Evolutionary conservation across 1,140 invertebrate species (phyloP).

Genomic region (Riptortus pedestris): DNA sequence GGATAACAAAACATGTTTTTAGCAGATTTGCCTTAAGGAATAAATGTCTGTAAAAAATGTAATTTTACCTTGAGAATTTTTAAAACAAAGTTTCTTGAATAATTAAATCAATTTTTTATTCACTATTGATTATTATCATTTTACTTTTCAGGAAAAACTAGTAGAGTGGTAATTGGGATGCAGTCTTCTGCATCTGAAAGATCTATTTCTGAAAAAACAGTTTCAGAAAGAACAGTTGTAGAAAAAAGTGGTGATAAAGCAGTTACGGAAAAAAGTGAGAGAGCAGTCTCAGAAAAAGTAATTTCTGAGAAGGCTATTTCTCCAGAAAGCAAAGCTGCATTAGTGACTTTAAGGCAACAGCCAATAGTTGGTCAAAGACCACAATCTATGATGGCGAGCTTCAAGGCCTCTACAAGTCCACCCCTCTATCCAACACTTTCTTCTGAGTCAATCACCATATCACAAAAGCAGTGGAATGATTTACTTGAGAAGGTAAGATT

Average conservation of each 20-base stretch:
- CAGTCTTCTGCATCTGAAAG: background rate
- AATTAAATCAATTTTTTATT: too few species aligned
- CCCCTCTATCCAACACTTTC: too few species aligned
- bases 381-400: slow-evolving; percentile 1
- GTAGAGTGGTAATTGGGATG: background rate
- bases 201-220: background rate
- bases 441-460: slow-evolving; percentile 22
- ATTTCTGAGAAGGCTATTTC: too few species aligned
- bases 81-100: too few species aligned
- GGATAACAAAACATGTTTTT: too few species aligned
- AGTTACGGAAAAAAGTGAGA: background rate
- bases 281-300: background rate
- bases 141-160: too few species aligned
- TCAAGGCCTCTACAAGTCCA: background rate
- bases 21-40: too few species aligned
- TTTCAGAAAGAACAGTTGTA: background rate
- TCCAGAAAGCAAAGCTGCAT: background rate
- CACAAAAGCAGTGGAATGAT: slow-evolving; percentile 27
- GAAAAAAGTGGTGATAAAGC: background rate
- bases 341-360: background rate
- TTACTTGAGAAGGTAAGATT: slow-evolving; percentile 30
- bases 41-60: too few species aligned
- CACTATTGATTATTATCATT: too few species aligned
- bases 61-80: too few species aligned
- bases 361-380: background rate